Conservation (phyloP, 2,113 vertebrate species). For the Dermatemys mawii region DNA sequence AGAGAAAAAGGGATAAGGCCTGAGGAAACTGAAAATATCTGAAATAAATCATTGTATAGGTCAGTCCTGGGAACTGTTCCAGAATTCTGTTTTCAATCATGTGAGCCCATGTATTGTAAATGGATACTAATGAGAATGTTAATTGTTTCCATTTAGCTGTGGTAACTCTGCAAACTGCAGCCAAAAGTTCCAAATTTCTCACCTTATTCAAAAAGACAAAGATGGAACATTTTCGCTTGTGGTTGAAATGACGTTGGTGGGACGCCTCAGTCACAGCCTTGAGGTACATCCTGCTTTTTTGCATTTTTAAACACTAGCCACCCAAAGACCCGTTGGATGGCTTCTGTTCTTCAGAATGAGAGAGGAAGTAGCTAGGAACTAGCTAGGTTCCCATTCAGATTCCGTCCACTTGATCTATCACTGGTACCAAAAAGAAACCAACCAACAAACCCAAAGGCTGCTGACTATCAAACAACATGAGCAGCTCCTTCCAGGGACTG, state of each 20-base stretch:
- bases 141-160: background rate
- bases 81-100: background rate
- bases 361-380: background rate
- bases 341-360: background rate
- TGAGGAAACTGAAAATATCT: background rate
- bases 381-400: background rate
- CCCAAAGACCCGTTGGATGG: background rate
- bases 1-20: background rate
- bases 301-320: background rate
- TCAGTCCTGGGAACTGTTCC: background rate
- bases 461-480: background rate
- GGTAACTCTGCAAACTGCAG: background rate
- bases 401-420: background rate
- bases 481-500: background rate
- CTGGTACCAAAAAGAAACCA: background rate
- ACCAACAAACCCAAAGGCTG: background rate
- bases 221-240: background rate
- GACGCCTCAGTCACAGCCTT: background rate
- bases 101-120: background rate
- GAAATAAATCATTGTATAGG: background rate
- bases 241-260: rapidly evolving
- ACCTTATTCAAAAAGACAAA: background rate
- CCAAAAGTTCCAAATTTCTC: background rate
- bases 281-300: background rate
- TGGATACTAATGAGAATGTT: background rate